Conservation (phyloP, 1,140 invertebrate genomes). For the Trypoxylus dichotomus region DNA sequence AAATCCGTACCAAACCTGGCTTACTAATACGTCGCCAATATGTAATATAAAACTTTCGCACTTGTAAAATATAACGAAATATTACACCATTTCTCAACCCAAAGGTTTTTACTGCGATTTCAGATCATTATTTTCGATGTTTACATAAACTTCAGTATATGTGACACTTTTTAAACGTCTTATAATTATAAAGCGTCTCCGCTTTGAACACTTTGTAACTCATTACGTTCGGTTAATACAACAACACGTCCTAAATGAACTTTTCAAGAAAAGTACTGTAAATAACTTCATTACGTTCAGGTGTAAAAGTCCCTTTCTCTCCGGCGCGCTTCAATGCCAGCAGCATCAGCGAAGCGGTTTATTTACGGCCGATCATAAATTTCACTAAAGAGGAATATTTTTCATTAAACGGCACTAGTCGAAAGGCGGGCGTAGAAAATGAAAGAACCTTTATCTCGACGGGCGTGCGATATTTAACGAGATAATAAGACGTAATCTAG, state of each 20-base stretch:
- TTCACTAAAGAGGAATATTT: slow-evolving; percentile 23
- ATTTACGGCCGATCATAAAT: not conserved
- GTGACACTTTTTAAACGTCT: too few species aligned
- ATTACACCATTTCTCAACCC: too few species aligned
- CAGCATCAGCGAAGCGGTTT: not conserved
- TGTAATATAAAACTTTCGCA: too few species aligned
- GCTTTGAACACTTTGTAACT: not conserved
- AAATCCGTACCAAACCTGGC: too few species aligned
- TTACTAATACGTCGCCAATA: too few species aligned
- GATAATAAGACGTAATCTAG: slow-evolving; percentile 30
- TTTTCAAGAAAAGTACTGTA: not conserved
- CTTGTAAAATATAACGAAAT: too few species aligned
- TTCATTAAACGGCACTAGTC: slow-evolving; percentile 22
- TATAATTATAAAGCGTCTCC: too few species aligned
- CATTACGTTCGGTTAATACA: not conserved
- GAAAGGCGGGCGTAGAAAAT: slow-evolving; percentile 18
- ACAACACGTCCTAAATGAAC: not conserved
- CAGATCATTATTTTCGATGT: too few species aligned
- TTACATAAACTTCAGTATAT: too few species aligned
- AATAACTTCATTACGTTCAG: slow-evolving; percentile 9
- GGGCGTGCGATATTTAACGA: slow-evolving; percentile 26
- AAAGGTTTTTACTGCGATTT: too few species aligned
- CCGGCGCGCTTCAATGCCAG: not conserved
- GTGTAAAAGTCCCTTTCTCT: not conserved
- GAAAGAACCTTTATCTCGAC: slow-evolving; percentile 21